phyloP scores from a whole-genome alignment of 2,797 vertebrate species.

The Adrianichthys oophorus region DNA sequence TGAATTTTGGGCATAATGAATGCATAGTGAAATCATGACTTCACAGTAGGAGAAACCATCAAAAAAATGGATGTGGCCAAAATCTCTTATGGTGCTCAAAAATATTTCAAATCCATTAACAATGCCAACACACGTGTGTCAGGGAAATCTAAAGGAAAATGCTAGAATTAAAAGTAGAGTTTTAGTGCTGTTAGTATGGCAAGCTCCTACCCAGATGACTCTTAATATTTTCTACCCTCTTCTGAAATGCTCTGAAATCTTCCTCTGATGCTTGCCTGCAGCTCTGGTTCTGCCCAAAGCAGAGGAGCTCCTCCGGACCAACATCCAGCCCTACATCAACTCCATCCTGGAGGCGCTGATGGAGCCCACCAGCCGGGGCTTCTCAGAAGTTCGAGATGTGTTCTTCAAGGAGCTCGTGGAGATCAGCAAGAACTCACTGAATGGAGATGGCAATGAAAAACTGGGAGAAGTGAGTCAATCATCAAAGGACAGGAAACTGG shows the following conservation, averaged over 20 bases:
- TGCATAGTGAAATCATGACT: too few relatives aligned
- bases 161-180: too few relatives aligned
- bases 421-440: conserved; percentile 89
- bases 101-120: too few relatives aligned
- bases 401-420: conserved; percentile 93
- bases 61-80: too few relatives aligned
- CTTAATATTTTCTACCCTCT: background rate
- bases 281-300: conserved; percentile 86
- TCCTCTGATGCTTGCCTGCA: conserved; percentile 42
- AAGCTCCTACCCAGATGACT: background rate
- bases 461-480: conserved; percentile 84
- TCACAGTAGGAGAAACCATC: too few relatives aligned
- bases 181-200: too few relatives aligned
- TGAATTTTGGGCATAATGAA: too few relatives aligned
- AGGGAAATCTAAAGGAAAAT: too few relatives aligned
- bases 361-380: conserved; percentile 93
- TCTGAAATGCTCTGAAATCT: background rate
- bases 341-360: conserved; percentile 98
- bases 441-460: conserved; percentile 83
- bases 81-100: too few relatives aligned
- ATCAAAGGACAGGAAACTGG: too few relatives aligned
- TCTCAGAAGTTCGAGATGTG: conserved; percentile 88
- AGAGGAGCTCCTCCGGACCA: conserved; percentile 85
- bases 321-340: conserved; percentile 89
- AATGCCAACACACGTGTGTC: too few relatives aligned